Conservation (phyloP, 2,113 vertebrate species). For the Paracanthobrama guichenoti region DNA sequence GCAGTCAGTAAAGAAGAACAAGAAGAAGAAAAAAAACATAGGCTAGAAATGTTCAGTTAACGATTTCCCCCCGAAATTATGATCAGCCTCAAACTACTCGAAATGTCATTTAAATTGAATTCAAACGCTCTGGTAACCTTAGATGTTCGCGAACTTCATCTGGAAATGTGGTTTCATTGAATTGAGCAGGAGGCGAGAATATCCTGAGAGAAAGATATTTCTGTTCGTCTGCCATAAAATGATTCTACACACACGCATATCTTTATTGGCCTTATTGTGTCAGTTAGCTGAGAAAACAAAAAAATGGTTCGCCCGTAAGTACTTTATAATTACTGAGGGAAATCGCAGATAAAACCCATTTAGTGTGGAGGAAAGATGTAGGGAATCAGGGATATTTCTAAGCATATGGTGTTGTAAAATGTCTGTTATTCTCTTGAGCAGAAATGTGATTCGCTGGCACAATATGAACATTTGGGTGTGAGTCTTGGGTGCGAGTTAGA, state of each 20-base stretch:
- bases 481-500: constrained; percentile 4
- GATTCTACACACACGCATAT: background rate
- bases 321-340: constrained; percentile 23
- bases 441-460: constrained; percentile 21
- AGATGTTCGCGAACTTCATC: background rate
- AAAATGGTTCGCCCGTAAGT: constrained; percentile 12
- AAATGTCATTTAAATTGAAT: background rate
- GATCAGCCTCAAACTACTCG: background rate
- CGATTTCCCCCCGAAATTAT: background rate
- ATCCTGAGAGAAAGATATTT: background rate
- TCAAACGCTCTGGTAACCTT: background rate
- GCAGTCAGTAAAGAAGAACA: background rate
- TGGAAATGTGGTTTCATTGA: background rate
- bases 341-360: constrained; percentile 16
- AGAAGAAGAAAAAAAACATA: no score
- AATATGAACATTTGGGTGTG: background rate
- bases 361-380: background rate
- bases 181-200: background rate
- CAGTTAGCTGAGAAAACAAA: constrained; percentile 25
- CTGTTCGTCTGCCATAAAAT: background rate
- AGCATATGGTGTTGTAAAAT: background rate
- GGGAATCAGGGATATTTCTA: background rate
- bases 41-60: no score
- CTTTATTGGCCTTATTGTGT: constrained; percentile 41
- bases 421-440: background rate